Base-by-base conservation (phyloP, 1,140 invertebrate species). In the Phortica variegata region DNA sequence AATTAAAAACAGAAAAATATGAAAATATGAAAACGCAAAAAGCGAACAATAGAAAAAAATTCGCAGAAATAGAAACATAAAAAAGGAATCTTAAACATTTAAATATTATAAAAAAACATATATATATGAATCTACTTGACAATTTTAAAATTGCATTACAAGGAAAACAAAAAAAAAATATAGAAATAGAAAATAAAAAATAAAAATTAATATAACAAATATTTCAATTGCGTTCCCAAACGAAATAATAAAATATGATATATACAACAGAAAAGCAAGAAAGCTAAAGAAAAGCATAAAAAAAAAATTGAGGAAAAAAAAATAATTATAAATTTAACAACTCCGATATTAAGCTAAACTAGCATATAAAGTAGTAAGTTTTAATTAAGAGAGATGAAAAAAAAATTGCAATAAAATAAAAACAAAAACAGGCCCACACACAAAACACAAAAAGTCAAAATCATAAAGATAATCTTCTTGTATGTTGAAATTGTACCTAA, bases 91-190 rank as follows among this genome's bases (percentile, higher is more conserved):
- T 10, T 34, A 34, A 10, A 34, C 12, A 34, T 10, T 12, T 34
- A 34, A 34, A 15, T 34, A 5, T 5, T 15, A 34, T 34, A 7
- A 10, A 15, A 7, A 10, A n/a, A 34, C 12, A 34, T 34, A 34
- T 34, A 15, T 34, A 34, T 34, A 15, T 34, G 16, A n/a, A 15
- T 34, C 68, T 36, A 31, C 56, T 66, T 66, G 63, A 63, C 50
- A 57, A 61, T 61, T 52, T 51, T 48, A 49, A 61, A 52, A 66
- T 61, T 61, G 58, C 52, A 61, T 49, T 65, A 56, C 52, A 65
- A 47, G 51, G 49, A 55, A 52, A 55, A 26, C 5, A 26, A 26
- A 47, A 47, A 15, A 51, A 3, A 17, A 38, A 44, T 3, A 51
- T 45, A 38, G 3, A 51, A 21, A 37, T 41, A 34, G 17, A 42